A percentile compares a stretch with the other conserved stretches of the same genome.
These are phyloP conservation scores for human DNA, from an alignment of 2,113 vertebrate genomes.

Conservation along the genomic window GRCh38 chrX:26385501-26386000, in stretches of 20 bases:
- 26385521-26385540: neutral
- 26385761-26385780: neutral
- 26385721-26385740: neutral
- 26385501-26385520: neutral
- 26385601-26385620: neutral
- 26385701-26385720: neutral
- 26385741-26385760: neutral
- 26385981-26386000: neutral
- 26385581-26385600: neutral
- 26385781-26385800: slow-evolving; percentile 29
- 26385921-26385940: slow-evolving; percentile 9
- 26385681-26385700: neutral
- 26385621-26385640: neutral
- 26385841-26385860: slow-evolving; percentile 1
- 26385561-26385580: neutral
- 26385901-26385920: slow-evolving; percentile 16
- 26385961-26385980: neutral
- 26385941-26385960: neutral
- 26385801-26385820: neutral
- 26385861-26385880: neutral
- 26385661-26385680: neutral
- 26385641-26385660: neutral
- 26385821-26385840: neutral
- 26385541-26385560: neutral
- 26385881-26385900: neutral